Conservation (phyloP, 2,888 invertebrate species). For the Athalia rosae region DNA sequence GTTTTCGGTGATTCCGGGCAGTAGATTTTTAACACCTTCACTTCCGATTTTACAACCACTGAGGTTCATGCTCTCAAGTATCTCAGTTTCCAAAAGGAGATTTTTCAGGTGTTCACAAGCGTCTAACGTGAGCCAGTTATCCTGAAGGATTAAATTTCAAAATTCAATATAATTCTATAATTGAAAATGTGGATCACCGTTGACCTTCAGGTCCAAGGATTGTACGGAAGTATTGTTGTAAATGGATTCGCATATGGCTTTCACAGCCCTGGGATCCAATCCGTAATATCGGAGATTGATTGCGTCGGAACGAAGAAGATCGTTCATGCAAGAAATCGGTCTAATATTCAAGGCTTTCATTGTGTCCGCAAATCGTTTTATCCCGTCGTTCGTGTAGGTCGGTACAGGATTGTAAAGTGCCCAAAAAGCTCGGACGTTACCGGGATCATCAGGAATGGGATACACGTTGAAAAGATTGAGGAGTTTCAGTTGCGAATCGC, state of each 20-base stretch:
- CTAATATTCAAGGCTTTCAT: constrained; percentile 50
- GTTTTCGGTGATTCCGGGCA: constrained; percentile 66
- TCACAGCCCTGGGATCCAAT: constrained; percentile 59
- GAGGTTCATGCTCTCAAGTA: constrained; percentile 68
- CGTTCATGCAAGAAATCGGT: constrained; percentile 57
- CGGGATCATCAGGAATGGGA: constrained; percentile 62
- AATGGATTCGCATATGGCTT: constrained; percentile 62
- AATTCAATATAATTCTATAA: constrained; percentile 11
- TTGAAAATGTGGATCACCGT: background rate
- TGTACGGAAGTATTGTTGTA: constrained; percentile 59
- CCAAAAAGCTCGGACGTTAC: constrained; percentile 61
- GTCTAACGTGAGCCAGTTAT: constrained; percentile 71
- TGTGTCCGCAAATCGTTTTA: constrained; percentile 60
- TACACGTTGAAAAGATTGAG: constrained; percentile 56
- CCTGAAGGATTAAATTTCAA: constrained; percentile 64
- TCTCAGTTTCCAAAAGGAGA: constrained; percentile 69
- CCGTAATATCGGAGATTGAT: constrained; percentile 65
- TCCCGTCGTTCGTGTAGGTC: constrained; percentile 57
- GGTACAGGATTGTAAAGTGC: constrained; percentile 51
- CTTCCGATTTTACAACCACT: constrained; percentile 73
- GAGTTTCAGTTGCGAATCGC: constrained; percentile 61
- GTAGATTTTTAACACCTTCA: constrained; percentile 69
- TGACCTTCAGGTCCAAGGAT: constrained; percentile 62
- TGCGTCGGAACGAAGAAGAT: constrained; percentile 60
- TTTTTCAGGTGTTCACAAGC: constrained; percentile 69